Evolutionary conservation across 2,888 invertebrate genomes (phyloP), one percentile per base, ranked within the genome.

Genomic region (Pimpla rufipes): DNA sequence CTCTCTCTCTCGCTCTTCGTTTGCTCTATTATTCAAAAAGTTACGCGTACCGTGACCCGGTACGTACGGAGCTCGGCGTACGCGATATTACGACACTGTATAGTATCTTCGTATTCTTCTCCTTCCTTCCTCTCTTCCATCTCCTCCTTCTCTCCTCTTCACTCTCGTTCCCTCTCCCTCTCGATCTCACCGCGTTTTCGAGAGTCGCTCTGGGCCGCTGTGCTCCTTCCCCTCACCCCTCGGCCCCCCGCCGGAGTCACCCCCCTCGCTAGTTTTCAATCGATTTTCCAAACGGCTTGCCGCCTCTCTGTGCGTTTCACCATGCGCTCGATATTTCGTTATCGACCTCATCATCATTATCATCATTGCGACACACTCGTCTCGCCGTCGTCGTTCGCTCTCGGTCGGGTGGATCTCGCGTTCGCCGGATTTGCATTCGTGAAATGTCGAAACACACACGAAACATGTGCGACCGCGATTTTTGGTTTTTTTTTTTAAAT

Each of bases 281-380:
- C 84, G 84, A 84, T 84, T 81, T 84, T 81, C 84, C 74, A 84
- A 84, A 84, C 84, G 74, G 78, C 62, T 74, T 50, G 59, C 50
- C 59, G 50, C 40, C 50, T 35, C 50, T 35, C 55, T 79, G 71
- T 55, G 42, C 45, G 76, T 62, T 83, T 40, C 35, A 70, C 57
- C 50, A 57, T 59, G 21, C 79, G 83, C 77, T 83, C 83, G 83
- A 83, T 83, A 83, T 80, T 83, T 78, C 80, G 83, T 80, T 77
- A 76, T 77, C 71, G 75, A 75, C 66, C 67, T 74, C n/a, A 70
- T 70, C 66, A 59, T 78, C n/a, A 21, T 57, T 42, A 71, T 42
- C 59, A 21, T 50, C 50, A 8, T 50, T 1, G 29, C 5, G 29
- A 29, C 29, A 29, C 29, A 29, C 16, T 52, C 18, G 10, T 18